A percentile compares a stretch with the other conserved stretches of the same genome.
These are phyloP conservation scores for Torymus aiolomorphi DNA, from an alignment of 2,888 invertebrate genomes.

Conservation along the genomic window DNA sequence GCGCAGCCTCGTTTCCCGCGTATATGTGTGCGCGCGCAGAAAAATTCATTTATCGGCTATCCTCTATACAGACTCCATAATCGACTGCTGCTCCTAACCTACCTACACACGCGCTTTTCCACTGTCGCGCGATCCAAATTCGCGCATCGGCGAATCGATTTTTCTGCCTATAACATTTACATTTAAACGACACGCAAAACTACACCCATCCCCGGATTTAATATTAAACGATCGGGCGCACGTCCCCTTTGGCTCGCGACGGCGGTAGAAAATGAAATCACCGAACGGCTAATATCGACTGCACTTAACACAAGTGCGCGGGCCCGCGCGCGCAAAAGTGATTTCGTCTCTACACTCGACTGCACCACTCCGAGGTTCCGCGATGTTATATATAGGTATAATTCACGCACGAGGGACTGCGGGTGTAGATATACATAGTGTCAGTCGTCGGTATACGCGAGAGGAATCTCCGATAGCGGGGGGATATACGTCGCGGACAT, in stretches of 20 bases:
- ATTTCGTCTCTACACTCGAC: no score
- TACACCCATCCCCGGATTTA: neutral
- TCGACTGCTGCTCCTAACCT: no score
- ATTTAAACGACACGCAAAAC: constrained; percentile 1
- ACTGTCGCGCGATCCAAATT: neutral
- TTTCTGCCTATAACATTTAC: constrained; percentile 34
- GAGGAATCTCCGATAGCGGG: neutral
- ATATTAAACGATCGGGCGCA: constrained; percentile 5
- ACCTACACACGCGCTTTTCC: neutral
- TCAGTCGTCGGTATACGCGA: neutral
- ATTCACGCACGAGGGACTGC: no score
- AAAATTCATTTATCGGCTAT: no score
- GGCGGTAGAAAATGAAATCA: constrained; percentile 4
- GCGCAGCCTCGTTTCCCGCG: no score
- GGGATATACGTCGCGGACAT: neutral
- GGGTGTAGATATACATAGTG: neutral
- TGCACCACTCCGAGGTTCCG: no score
- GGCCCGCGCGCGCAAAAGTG: no score
- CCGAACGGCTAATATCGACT: constrained; percentile 27
- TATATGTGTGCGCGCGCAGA: no score
- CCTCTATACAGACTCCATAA: no score
- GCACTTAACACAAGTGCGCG: constrained; percentile 35
- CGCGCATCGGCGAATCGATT: constrained; percentile 12
- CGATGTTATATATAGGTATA: no score
- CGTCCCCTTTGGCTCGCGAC: neutral